phyloP scores from a whole-genome alignment of 1,140 invertebrate genomes.

The Drosophila mauritiana region DNA sequence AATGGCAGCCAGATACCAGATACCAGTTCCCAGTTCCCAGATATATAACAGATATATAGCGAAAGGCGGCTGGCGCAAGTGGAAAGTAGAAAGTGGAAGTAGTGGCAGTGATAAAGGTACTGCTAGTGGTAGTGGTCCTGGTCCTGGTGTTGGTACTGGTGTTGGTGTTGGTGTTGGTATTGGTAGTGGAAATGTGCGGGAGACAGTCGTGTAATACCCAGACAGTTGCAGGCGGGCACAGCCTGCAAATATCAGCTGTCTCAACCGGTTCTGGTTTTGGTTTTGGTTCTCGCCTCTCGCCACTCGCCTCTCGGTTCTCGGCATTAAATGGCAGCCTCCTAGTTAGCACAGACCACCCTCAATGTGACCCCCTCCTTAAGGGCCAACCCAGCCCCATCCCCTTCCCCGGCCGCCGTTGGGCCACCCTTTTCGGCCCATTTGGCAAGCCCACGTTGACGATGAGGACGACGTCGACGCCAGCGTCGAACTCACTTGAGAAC shows the following conservation, averaged over 20 bases:
- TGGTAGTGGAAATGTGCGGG: neutral
- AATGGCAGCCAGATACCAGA: constrained; percentile 17
- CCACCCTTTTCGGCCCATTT: constrained; percentile 26
- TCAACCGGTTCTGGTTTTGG: constrained; percentile 23
- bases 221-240: constrained; percentile 14
- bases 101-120: no score
- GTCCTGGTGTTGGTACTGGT: no score
- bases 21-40: neutral
- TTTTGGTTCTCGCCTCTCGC: neutral
- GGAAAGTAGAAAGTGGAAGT: neutral
- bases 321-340: constrained; percentile 43
- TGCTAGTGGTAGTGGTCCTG: no score
- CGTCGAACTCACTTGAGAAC: constrained; percentile 77
- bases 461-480: constrained; percentile 50
- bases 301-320: neutral
- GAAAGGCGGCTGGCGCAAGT: neutral
- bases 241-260: constrained; percentile 40
- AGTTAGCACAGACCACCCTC: constrained; percentile 9
- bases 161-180: no score
- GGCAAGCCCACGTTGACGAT: constrained; percentile 36
- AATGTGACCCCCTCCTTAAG: no score
- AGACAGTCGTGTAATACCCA: constrained; percentile 19
- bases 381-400: neutral
- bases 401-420: neutral
- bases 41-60: neutral